Conservation (phyloP, 2,797 vertebrate genomes). For the Pteropus rufus region DNA sequence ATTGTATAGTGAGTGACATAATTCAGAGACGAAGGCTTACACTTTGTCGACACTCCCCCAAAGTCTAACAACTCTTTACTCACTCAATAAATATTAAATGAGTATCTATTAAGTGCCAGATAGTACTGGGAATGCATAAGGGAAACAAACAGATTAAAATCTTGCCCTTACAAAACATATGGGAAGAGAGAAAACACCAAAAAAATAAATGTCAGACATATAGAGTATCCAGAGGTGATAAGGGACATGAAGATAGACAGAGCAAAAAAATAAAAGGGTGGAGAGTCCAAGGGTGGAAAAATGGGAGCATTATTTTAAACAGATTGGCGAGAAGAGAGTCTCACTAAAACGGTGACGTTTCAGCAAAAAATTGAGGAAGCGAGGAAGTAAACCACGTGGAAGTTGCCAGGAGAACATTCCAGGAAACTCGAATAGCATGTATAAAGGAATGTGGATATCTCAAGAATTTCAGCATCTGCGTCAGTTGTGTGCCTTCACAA, state of each 20-base stretch:
- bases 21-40: not conserved
- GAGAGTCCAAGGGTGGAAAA: not conserved
- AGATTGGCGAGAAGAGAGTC: not conserved
- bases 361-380: not conserved
- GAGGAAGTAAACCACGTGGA: not conserved
- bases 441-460: not conserved
- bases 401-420: not conserved
- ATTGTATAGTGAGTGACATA: not conserved
- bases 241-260: not conserved
- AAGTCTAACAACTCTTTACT: constrained; percentile 7
- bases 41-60: not conserved
- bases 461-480: not conserved
- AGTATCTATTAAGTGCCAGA: not conserved
- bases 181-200: not conserved
- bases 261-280: not conserved
- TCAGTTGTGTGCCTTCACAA: not conserved
- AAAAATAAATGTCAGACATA: not conserved
- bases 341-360: not conserved
- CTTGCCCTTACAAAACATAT: not conserved
- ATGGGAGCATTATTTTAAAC: not conserved
- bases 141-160: not conserved
- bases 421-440: not conserved
- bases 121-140: not conserved
- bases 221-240: not conserved
- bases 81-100: not conserved